Conservation (phyloP, 2,797 vertebrate species). For the Saxicola maurus region DNA sequence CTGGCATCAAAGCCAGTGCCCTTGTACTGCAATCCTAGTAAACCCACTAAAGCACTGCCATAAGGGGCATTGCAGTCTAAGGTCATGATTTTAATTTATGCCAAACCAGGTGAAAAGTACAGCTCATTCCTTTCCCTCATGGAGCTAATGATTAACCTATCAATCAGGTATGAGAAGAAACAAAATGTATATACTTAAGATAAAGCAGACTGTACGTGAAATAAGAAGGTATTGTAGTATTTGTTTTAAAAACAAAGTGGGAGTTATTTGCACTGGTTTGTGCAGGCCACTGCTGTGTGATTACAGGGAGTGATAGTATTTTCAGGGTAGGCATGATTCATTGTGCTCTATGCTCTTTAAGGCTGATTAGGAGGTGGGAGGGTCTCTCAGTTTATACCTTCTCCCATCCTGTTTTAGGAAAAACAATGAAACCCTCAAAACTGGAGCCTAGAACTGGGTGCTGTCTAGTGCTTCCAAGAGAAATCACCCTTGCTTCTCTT, state of each 20-base stretch:
- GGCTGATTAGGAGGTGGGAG: neutral
- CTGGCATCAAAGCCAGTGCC: neutral
- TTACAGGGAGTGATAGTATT: neutral
- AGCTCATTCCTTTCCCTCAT: neutral
- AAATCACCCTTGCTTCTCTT: neutral
- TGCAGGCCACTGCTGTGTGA: constrained; percentile 12
- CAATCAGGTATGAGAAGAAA: constrained; percentile 48
- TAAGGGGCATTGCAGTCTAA: neutral
- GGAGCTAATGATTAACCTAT: constrained; percentile 67
- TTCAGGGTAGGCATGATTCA: neutral
- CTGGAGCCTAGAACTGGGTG: neutral
- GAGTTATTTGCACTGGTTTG: constrained; percentile 41
- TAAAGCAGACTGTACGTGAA: constrained; percentile 48
- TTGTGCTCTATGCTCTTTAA: neutral
- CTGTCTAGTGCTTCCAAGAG: neutral
- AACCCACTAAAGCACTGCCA: neutral
- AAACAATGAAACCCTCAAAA: neutral
- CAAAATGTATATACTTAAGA: constrained; percentile 64
- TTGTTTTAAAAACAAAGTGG: constrained; percentile 54
- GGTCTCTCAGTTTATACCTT: neutral
- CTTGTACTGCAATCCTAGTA: neutral
- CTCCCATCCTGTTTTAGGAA: neutral
- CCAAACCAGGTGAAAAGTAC: neutral
- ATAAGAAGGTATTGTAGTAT: constrained; percentile 37
- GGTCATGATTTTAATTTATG: neutral